phyloP scores from a whole-genome alignment of 2,888 invertebrate genomes.

The Timandra comae region DNA sequence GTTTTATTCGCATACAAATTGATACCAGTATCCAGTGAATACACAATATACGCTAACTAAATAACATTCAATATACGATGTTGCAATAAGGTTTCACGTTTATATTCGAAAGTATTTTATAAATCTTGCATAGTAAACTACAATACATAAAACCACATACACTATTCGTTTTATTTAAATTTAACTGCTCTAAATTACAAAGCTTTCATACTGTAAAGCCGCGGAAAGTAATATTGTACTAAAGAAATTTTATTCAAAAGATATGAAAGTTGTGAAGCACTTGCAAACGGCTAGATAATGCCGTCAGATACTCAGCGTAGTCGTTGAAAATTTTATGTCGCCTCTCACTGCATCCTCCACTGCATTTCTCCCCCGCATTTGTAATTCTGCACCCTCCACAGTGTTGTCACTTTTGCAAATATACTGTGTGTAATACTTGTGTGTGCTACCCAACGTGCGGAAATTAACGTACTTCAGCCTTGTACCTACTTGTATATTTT shows the following conservation, averaged over 20 bases:
- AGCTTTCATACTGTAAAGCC: slow-evolving; percentile 10
- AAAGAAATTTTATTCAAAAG: slow-evolving; percentile 63
- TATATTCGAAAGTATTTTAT: too few species aligned
- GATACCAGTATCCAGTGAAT: too few species aligned
- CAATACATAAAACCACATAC: slow-evolving; percentile 15
- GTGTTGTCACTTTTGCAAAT: slow-evolving; percentile 30
- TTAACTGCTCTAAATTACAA: too few species aligned
- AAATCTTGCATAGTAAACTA: slow-evolving; percentile 25
- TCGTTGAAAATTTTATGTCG: slow-evolving; percentile 73
- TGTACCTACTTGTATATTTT: too few species aligned
- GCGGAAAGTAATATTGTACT: slow-evolving; percentile 28
- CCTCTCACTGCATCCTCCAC: slow-evolving; percentile 58
- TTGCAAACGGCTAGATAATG: slow-evolving; percentile 71
- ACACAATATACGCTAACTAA: too few species aligned
- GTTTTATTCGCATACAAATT: slow-evolving; percentile 33
- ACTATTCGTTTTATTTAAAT: too few species aligned
- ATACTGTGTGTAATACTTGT: slow-evolving; percentile 21
- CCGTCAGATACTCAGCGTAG: slow-evolving; percentile 62
- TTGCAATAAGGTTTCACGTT: too few species aligned
- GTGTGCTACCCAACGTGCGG: slow-evolving; percentile 8
- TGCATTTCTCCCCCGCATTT: slow-evolving; percentile 43
- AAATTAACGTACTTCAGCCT: slow-evolving; percentile 7
- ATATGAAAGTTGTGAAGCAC: slow-evolving; percentile 59
- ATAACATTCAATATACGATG: too few species aligned
- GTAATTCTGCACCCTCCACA: slow-evolving; percentile 43